These are phyloP conservation scores for Peromyscus aztecus DNA, from an alignment of 2,797 vertebrate species.

Conservation along the genomic window DNA sequence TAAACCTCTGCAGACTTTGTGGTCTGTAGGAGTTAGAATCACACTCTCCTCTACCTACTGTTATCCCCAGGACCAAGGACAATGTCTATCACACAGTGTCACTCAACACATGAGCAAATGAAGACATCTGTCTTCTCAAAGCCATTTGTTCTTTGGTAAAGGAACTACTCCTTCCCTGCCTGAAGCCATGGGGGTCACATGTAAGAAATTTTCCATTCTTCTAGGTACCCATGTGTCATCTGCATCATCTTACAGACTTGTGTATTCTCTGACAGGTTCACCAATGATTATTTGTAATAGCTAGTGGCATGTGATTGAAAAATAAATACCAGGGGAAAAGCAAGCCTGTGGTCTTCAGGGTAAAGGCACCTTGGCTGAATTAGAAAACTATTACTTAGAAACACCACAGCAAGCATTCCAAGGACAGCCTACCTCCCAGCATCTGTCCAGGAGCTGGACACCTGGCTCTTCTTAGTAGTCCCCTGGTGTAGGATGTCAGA, in stretches of 20 bases:
- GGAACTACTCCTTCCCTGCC: too few relatives aligned
- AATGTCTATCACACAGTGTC: neutral
- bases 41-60: rapidly evolving
- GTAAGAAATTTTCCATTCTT: neutral
- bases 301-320: neutral
- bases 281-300: neutral
- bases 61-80: neutral
- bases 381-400: constrained; percentile 7
- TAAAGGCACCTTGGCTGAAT: neutral
- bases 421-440: neutral
- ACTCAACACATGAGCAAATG: neutral
- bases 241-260: neutral
- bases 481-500: neutral
- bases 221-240: neutral
- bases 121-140: neutral
- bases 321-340: neutral
- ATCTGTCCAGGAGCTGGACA: neutral
- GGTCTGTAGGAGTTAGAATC: neutral
- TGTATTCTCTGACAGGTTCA: neutral
- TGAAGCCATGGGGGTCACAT: neutral
- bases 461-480: neutral
- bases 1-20: neutral
- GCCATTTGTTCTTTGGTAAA: neutral
- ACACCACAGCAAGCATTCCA: neutral
- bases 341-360: neutral